Conservation (phyloP, 1,140 invertebrate species). For the Orussus abietinus region DNA sequence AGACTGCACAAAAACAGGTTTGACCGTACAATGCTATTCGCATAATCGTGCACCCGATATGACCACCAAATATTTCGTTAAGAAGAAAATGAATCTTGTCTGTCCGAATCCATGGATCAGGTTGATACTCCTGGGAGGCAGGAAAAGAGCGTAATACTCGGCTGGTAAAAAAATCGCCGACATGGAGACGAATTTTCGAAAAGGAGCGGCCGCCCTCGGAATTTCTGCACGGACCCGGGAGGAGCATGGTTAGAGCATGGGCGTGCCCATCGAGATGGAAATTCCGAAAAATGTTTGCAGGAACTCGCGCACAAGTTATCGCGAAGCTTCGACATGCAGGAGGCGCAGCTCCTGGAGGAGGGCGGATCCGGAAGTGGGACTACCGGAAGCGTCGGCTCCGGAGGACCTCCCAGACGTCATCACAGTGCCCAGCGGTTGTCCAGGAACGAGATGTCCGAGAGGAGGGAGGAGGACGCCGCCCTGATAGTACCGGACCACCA, state of each 20-base stretch:
- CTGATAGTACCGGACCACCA: slow-evolving; percentile 77
- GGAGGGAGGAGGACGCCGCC: slow-evolving; percentile 59
- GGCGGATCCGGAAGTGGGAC: slow-evolving; percentile 47
- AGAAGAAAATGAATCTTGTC: too few relatives aligned
- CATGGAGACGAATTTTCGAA: slow-evolving; percentile 1
- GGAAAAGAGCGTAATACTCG: too few relatives aligned
- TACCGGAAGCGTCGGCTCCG: slow-evolving; percentile 58
- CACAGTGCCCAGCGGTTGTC: slow-evolving; percentile 45
- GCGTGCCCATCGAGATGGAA: too few relatives aligned
- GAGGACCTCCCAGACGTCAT: slow-evolving; percentile 44
- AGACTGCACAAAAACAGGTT: too few relatives aligned
- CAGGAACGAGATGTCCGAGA: slow-evolving; percentile 55
- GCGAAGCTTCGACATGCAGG: slow-evolving; percentile 81
- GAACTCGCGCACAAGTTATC: slow-evolving; percentile 80
- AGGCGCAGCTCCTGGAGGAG: slow-evolving; percentile 70
- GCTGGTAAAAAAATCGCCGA: too few relatives aligned
- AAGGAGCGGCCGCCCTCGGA: slow-evolving; percentile 12
- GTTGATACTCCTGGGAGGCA: too few relatives aligned
- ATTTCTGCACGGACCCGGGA: slow-evolving; percentile 27
- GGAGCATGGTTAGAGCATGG: too few relatives aligned
- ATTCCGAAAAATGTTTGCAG: slow-evolving; percentile 55
- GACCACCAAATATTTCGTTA: too few relatives aligned
- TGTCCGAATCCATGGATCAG: too few relatives aligned
- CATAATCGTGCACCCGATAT: too few relatives aligned
- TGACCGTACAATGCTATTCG: too few relatives aligned